Conservation (phyloP, 2,797 vertebrate genomes). For the Sphenodon punctatus region DNA sequence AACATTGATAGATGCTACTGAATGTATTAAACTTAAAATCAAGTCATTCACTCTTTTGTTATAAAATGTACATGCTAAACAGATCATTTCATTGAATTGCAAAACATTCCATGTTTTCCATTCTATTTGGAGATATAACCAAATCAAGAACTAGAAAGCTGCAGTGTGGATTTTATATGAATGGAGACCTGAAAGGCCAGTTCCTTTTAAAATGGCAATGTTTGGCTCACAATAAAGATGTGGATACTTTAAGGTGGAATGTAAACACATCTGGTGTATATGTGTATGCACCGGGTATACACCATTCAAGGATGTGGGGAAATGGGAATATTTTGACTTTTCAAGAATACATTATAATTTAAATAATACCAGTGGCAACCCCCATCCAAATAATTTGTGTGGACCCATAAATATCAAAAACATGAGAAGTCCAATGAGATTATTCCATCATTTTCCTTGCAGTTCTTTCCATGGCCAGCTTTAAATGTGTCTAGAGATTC, state of each 20-base stretch:
- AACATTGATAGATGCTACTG: background rate
- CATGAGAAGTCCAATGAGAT: background rate
- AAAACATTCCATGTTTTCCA: background rate
- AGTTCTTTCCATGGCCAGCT: rapidly evolving
- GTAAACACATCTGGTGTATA: too few relatives aligned
- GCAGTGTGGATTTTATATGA: background rate
- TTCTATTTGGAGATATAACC: background rate
- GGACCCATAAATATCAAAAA: background rate
- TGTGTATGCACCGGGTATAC: too few relatives aligned
- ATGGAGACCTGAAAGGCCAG: background rate
- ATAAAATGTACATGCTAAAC: too few relatives aligned
- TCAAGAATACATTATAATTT: too few relatives aligned
- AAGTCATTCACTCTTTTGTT: too few relatives aligned
- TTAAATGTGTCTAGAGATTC: background rate
- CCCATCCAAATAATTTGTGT: rapidly evolving
- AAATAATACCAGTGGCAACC: too few relatives aligned
- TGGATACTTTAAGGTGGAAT: background rate
- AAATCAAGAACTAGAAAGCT: background rate
- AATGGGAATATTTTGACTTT: too few relatives aligned
- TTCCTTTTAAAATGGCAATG: background rate
- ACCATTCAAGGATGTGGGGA: too few relatives aligned
- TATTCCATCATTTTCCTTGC: background rate
- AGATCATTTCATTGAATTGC: too few relatives aligned
- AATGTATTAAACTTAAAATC: too few relatives aligned
- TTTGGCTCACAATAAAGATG: background rate